Evolutionary conservation across 2,113 vertebrate genomes (phyloP).

Genomic region (Cephalophus harveyi): DNA sequence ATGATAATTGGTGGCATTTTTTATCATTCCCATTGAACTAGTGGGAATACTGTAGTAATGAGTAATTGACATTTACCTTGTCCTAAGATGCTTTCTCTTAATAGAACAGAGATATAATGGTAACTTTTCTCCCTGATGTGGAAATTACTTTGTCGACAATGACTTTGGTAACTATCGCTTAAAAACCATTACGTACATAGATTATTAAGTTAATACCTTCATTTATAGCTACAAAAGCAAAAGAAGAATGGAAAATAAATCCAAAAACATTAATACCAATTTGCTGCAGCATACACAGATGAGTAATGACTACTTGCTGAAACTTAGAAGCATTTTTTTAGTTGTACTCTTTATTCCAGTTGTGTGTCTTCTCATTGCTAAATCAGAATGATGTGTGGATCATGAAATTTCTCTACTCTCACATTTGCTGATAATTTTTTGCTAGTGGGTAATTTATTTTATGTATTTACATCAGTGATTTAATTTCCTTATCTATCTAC

Average conservation of each 20-base stretch:
- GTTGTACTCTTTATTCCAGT: neutral
- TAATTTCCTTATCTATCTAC: neutral
- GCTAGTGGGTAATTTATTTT: neutral
- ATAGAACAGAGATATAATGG: constrained; percentile 38
- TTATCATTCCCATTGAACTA: constrained; percentile 49
- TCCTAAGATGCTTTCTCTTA: neutral
- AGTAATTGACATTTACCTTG: constrained; percentile 66
- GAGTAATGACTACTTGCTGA: neutral
- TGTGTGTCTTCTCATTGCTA: neutral
- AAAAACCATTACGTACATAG: neutral
- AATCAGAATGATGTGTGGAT: neutral
- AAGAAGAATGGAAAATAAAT: neutral
- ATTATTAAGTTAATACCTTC: neutral
- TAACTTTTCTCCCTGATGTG: constrained; percentile 53
- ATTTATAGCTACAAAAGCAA: neutral
- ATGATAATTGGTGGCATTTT: constrained; percentile 58
- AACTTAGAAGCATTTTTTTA: neutral
- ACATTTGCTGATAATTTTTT: neutral
- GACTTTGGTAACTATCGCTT: neutral
- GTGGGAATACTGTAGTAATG: constrained; percentile 54
- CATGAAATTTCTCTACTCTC: neutral
- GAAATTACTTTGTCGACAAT: constrained; percentile 21
- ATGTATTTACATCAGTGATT: neutral
- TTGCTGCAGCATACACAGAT: neutral
- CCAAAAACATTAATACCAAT: neutral